A percentile compares a stretch with the other conserved stretches of the same genome.
Evolutionary conservation across 2,113 vertebrate genomes (phyloP).

Genomic region (Caloenas nicobarica): DNA sequence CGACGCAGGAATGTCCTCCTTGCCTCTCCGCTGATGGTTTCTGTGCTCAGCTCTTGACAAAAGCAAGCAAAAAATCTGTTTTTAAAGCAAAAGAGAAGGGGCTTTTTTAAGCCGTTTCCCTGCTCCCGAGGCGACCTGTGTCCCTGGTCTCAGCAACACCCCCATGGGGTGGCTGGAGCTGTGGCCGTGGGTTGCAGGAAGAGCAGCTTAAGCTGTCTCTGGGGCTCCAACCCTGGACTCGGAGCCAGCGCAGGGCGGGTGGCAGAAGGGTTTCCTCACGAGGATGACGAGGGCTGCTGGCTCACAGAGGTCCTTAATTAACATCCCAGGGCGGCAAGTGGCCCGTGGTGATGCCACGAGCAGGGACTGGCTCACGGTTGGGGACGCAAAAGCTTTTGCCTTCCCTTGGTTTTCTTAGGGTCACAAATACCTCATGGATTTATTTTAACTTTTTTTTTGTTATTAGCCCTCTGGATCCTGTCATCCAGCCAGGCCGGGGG

Average conservation of each 20-base stretch:
- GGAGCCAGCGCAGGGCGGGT: too few species aligned
- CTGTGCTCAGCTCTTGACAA: not conserved
- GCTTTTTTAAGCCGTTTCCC: not conserved
- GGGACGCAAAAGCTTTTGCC: not conserved
- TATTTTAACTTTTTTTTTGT: too few species aligned
- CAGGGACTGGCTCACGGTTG: too few species aligned
- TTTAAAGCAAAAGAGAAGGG: not conserved
- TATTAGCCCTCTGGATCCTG: rapidly evolving
- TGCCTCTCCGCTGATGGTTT: not conserved
- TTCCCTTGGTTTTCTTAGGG: not conserved
- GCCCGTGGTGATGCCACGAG: too few species aligned
- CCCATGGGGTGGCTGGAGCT: not conserved
- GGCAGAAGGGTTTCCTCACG: not conserved
- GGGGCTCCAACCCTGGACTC: not conserved
- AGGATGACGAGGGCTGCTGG: not conserved
- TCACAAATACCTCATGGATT: not conserved
- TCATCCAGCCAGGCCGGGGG: not conserved
- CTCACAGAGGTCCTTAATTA: not conserved
- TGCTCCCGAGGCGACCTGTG: rapidly evolving
- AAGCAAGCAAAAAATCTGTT: not conserved
- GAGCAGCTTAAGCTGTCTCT: not conserved
- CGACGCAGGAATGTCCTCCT: not conserved
- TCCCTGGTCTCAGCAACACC: not conserved
- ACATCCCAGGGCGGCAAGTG: rapidly evolving
- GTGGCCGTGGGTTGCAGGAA: not conserved